Base-by-base conservation (phyloP, 2,113 vertebrate genomes). In the Xiphorhynchus elegans region DNA sequence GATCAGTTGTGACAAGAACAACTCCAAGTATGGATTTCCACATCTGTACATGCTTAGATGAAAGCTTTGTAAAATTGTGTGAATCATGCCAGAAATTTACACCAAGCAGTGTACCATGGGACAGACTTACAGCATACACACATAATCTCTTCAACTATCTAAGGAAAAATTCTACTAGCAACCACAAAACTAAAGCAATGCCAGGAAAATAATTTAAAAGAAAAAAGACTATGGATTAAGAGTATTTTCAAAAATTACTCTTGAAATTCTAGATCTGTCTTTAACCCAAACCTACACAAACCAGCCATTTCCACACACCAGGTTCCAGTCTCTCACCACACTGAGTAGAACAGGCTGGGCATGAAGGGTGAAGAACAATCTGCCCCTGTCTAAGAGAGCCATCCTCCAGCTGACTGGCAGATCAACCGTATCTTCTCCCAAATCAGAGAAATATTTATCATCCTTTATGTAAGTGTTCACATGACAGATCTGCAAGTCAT, bases 391-490 rank as follows among this genome's bases (percentile, higher is more conserved):
- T 35, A 3, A 88, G 46, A 58, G 46, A 60, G 39, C 31, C 44
- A 1, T 9, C 28, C 19, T 68, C 53, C 69, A 76, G 26, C 10
- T 10, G 7, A 88, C 67, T 6, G 13, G 74, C 44, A 82, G 26
- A 84, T 63, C 16, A 69, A 28, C 29, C 8, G 0, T 2, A 74
- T 46, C 53, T 67, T 19, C 69, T 73, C 46, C 26, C 55, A 75
- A 47, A 79, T 13, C 52, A 40, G 40, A 75, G 13, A 49, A 28
- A 26, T 2, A 3, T 11, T 68, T 68, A 35, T 35, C 10, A 39
- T 5, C 9, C 40, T 33, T 66, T 35, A 21, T 0, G 0, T 11
- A 44, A 70, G 37, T 3, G 21, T 4, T 60, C 46, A 42, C 39
- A n/a, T 13, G 9, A 23, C 47, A 81, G n/a, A 78, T 66, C 62